Conservation (phyloP, 1,140 invertebrate genomes). For the Coenobita brevimanus region DNA sequence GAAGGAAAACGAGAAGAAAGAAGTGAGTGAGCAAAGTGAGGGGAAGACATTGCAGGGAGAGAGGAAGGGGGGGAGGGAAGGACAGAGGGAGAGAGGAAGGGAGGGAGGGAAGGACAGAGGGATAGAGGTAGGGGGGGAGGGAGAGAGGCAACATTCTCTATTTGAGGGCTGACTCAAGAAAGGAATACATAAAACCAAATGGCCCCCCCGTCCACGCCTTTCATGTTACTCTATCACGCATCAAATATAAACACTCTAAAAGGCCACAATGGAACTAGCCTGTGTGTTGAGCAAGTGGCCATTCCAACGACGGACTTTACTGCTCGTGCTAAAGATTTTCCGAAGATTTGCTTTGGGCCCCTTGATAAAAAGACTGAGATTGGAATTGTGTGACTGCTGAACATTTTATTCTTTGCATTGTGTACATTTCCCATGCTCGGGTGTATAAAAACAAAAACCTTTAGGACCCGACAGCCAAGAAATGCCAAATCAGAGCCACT, state of each 20-base stretch:
- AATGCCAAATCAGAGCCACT: too few relatives aligned
- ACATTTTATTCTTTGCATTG: too few relatives aligned
- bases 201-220: slow-evolving; percentile 9
- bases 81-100: not conserved
- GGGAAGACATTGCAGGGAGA: too few relatives aligned
- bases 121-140: not conserved
- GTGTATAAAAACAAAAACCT: too few relatives aligned
- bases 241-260: slow-evolving; percentile 11
- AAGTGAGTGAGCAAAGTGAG: not conserved
- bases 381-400: too few relatives aligned
- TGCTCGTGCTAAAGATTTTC: too few relatives aligned
- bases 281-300: not conserved
- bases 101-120: not conserved
- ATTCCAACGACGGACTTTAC: not conserved
- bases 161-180: slow-evolving; percentile 31
- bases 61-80: not conserved
- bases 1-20: not conserved
- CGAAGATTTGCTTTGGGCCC: too few relatives aligned
- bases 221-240: slow-evolving; percentile 52
- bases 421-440: too few relatives aligned
- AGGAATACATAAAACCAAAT: slow-evolving; percentile 55
- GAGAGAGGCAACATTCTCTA: slow-evolving; percentile 27
- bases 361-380: too few relatives aligned
- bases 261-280: slow-evolving; percentile 10
- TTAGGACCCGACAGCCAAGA: too few relatives aligned